A percentile compares a stretch with the other conserved stretches of the same genome.
These are phyloP conservation scores for Tenthredo notha DNA, from an alignment of 2,888 invertebrate genomes.

Conservation along the genomic window DNA sequence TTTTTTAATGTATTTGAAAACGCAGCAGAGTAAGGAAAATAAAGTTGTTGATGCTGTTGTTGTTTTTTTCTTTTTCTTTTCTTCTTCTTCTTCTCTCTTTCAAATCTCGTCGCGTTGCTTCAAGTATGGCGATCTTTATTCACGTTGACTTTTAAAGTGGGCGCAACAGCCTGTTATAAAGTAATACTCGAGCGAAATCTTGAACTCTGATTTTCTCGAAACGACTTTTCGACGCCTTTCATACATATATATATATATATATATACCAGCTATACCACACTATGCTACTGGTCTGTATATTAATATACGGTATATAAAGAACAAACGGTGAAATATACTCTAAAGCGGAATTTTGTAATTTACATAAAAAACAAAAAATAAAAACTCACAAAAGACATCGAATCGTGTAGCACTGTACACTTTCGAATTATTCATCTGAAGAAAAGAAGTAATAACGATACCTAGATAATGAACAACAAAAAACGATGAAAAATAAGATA, in stretches of 20 bases:
- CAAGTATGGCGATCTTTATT: conserved; percentile 1
- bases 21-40: background rate
- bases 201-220: conserved; percentile 21
- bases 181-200: conserved; percentile 21
- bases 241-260: too few relatives aligned
- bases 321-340: background rate
- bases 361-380: too few relatives aligned
- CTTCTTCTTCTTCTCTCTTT: background rate
- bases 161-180: conserved; percentile 16
- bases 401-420: background rate
- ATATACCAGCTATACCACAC: background rate
- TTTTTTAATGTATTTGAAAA: background rate
- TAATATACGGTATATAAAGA: background rate
- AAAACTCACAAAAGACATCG: background rate
- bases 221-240: background rate
- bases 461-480: background rate
- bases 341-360: background rate
- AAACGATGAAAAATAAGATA: background rate
- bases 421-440: background rate
- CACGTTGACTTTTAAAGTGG: conserved; percentile 23
- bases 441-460: background rate
- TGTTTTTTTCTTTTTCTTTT: background rate
- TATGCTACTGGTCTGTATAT: background rate
- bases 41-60: too few relatives aligned
- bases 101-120: background rate